Base-by-base conservation (phyloP, 2,797 vertebrate genomes). In the Kryptopterus vitreolus region DNA sequence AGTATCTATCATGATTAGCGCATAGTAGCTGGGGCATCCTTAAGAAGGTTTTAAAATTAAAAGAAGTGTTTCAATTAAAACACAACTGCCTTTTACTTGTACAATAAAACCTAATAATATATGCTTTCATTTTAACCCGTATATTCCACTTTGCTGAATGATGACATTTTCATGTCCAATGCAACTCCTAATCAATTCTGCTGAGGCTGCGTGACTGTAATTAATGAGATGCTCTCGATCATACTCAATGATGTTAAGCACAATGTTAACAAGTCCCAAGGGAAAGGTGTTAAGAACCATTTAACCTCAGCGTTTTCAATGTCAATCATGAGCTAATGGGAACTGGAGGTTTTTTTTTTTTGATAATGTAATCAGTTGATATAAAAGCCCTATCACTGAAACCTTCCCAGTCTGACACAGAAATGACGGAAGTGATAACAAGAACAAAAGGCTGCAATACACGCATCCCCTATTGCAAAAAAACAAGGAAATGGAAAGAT, bases 311-410 rank as follows among this genome's bases (percentile, higher is more conserved):
- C 61, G 68, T 75, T 78, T 75, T 26, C 76, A 82, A 68, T 74
- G 76, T 78, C 81, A 74, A 68, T 82, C 53, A 59, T 26, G 22
- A 20, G 10, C 61, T 65, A 69, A 29, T 22, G 35, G 61, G 70
- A 70, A 62, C 57, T 88, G 89, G 90, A 85, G 83, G 88, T 89
- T 90, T 88, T 88, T 89, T 90, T 90, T 88, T 88, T 89, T 90
- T 87, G 93, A 94, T 93, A 93, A 92, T 88, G 90, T 90, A 92
- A 94, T 93, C 92, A 91, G 90, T 91, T 92, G 90, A 93, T 92
- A 91, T 90, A 85, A 87, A 87, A 88, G 84, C 81, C 86, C 90
- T 92, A 92, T 92, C 91, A 88, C 88, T 90, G 91, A 91, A 92
- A 55, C 85, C 86, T 89, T 92, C 92, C 92, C 90, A 90, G 90